Evolutionary conservation across 1,140 invertebrate genomes (phyloP).

Genomic region (Centruroides vittatus): DNA sequence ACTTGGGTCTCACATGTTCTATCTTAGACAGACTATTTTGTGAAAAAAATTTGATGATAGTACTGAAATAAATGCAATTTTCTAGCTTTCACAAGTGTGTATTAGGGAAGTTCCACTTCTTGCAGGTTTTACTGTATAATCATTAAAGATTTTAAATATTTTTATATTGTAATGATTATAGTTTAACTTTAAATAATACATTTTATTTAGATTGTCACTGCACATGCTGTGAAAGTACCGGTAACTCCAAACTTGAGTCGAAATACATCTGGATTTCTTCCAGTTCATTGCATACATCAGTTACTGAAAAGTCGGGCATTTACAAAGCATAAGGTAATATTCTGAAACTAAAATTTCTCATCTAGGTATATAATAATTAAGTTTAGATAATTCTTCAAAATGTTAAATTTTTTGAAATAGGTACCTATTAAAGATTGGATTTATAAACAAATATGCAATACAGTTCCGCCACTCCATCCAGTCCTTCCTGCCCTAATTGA

Average conservation of each 20-base stretch:
- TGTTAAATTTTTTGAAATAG: conserved; percentile 14
- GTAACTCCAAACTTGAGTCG: conserved; percentile 81
- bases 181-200: too few species aligned
- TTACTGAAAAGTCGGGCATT: conserved; percentile 87
- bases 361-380: neutral
- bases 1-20: too few species aligned
- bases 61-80: too few species aligned
- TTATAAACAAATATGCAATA: conserved; percentile 76
- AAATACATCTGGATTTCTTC: conserved; percentile 78
- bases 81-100: too few species aligned
- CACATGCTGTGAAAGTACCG: conserved; percentile 88
- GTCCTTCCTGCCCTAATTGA: conserved; percentile 85
- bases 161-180: too few species aligned
- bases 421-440: conserved; percentile 89
- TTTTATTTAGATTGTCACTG: conserved; percentile 59
- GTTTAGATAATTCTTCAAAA: neutral
- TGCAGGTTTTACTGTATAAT: too few species aligned
- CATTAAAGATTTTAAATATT: too few species aligned
- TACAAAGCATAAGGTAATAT: conserved; percentile 70
- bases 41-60: too few species aligned
- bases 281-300: conserved; percentile 95
- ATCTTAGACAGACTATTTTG: too few species aligned
- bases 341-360: neutral
- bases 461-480: conserved; percentile 74
- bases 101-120: too few species aligned